Percentiles rank a stretch among this genome's conserved stretches.
phyloP scores from a whole-genome alignment of 2,113 vertebrate genomes.

The Gasterosteus nipponicus region DNA sequence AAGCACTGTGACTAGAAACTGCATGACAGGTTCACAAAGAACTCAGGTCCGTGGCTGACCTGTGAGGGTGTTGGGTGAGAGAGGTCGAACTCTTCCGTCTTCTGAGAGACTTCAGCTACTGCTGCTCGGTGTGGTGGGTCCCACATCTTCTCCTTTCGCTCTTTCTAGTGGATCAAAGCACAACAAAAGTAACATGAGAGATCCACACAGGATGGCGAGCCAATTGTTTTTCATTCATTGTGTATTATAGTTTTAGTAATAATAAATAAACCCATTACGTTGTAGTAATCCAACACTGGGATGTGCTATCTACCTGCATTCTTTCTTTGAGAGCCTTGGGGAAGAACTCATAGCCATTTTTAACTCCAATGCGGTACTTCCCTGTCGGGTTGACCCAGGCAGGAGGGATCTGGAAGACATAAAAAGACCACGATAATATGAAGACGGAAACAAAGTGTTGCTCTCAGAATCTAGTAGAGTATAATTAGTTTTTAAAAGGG shows the following conservation, averaged over 20 bases:
- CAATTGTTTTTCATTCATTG: background rate
- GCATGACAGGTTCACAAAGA: background rate
- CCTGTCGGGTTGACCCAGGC: slow-evolving; percentile 94
- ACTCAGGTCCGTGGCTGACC: slow-evolving; percentile 71
- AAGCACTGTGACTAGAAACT: background rate
- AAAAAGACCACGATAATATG: slow-evolving; percentile 39
- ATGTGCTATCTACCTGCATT: slow-evolving; percentile 87
- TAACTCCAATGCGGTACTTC: slow-evolving; percentile 95
- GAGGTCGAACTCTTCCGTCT: slow-evolving; percentile 92
- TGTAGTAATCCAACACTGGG: slow-evolving; percentile 1
- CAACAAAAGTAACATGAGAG: background rate
- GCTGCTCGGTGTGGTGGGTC: slow-evolving; percentile 92
- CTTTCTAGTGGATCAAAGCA: slow-evolving; percentile 84
- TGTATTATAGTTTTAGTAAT: background rate
- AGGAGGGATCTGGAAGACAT: slow-evolving; percentile 84
- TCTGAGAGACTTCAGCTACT: slow-evolving; percentile 91
- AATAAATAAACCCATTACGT: background rate
- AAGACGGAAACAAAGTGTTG: background rate
- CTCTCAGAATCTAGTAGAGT: background rate
- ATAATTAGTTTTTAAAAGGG: background rate
- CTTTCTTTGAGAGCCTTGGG: slow-evolving; percentile 97
- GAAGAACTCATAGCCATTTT: slow-evolving; percentile 98
- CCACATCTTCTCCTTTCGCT: slow-evolving; percentile 98
- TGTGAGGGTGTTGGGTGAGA: slow-evolving; percentile 87
- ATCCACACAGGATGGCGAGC: background rate